A percentile compares a stretch with the other conserved stretches of the same genome.
phyloP scores from a whole-genome alignment of 2,888 invertebrate species.

The Carcina quercana region DNA sequence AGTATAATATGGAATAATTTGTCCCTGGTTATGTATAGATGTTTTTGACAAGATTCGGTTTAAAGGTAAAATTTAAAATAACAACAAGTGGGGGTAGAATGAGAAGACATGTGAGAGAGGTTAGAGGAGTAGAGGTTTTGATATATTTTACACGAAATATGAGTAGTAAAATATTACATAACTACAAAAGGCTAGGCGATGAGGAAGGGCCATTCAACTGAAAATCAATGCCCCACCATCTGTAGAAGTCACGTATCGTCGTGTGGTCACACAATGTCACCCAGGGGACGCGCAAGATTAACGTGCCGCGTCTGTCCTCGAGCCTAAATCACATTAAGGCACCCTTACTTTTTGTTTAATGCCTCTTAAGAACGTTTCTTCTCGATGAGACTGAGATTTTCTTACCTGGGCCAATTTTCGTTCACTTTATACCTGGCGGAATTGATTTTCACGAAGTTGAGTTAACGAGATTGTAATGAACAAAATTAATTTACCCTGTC shows the following conservation, averaged over 20 bases:
- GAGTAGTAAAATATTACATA: no score
- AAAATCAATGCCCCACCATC: slow-evolving; percentile 11
- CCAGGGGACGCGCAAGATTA: slow-evolving; percentile 59
- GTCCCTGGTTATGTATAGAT: neutral
- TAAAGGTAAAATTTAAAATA: no score
- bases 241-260: slow-evolving; percentile 55
- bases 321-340: slow-evolving; percentile 63
- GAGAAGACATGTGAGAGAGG: no score
- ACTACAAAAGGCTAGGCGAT: neutral
- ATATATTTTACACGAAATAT: no score
- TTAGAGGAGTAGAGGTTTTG: no score
- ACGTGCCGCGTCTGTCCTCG: slow-evolving; percentile 58
- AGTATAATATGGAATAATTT: neutral
- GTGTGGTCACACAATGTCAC: slow-evolving; percentile 43
- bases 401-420: slow-evolving; percentile 19
- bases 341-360: slow-evolving; percentile 52
- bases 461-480: no score
- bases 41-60: no score
- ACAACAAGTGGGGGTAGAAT: no score
- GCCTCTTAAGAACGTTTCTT: slow-evolving; percentile 38
- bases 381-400: slow-evolving; percentile 38
- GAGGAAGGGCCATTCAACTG: no score
- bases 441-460: no score
- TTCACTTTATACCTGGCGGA: neutral
- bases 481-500: no score